phyloP scores from a whole-genome alignment of 2,113 vertebrate genomes.

The Nesogale talazaci region DNA sequence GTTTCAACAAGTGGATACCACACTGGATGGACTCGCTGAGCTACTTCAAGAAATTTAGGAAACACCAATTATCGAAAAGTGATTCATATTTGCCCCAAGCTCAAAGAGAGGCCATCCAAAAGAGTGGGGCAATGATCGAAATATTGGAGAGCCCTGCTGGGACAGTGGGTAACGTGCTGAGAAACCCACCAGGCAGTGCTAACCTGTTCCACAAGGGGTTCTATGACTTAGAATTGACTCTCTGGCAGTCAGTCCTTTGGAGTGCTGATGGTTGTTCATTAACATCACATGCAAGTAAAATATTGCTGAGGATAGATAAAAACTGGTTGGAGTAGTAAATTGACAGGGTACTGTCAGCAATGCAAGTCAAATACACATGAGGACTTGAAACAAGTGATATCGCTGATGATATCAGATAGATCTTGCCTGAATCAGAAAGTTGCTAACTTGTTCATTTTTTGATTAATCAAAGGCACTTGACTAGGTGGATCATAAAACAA shows the following conservation, averaged over 20 bases:
- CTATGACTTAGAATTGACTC: too few species aligned
- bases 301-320: neutral
- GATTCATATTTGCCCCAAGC: neutral
- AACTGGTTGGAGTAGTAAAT: neutral
- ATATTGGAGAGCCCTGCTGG: too few species aligned
- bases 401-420: neutral
- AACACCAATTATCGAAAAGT: neutral
- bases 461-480: neutral
- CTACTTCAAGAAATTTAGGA: neutral
- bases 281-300: neutral
- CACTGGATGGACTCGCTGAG: neutral
- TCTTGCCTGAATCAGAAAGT: neutral
- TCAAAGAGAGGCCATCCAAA: neutral
- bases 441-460: neutral
- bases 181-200: too few species aligned
- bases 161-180: too few species aligned
- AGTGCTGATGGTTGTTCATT: neutral
- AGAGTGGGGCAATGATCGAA: neutral
- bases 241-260: too few species aligned
- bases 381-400: neutral
- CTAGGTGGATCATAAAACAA: neutral
- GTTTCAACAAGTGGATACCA: neutral
- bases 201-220: too few species aligned
- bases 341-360: neutral
- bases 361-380: neutral